Evolutionary conservation across 2,888 invertebrate species (phyloP), one percentile per base, ranked within the genome.

Genomic region (Galerucella nymphaeae): DNA sequence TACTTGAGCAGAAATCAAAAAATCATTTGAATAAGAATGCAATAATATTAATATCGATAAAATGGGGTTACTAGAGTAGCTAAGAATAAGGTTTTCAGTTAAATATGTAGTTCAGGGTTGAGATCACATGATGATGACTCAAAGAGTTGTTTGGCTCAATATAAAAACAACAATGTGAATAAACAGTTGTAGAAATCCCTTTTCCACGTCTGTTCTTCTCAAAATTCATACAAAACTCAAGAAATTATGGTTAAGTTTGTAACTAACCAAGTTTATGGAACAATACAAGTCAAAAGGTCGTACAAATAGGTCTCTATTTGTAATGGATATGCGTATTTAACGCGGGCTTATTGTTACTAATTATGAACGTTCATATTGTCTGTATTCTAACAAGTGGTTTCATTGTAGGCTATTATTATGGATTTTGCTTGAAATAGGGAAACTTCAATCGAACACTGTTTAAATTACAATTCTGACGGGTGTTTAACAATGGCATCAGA

Each of bases 281-380:
- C 50, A 67, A 67, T 58, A 55, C 16, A 59, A 42, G 48, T 18
- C 59, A 23, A 42, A 59, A 67, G 58, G 58, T 67, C 59, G 41
- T 20, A 67, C 45, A 48, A 41, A 59, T 45, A 42, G 67, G 58
- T 58, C 16, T 8, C 16, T 50, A 59, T 67, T 67, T 67, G 59
- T 67, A 67, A 67, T 67, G 20, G 42, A 67, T 67, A 67, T 59
- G 23, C 58, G 18, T 38, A 45, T 14, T 67, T 67, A 38, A 18
- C 45, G 45, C 30, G 13, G 30, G 62, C 68, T 69, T 69, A 61
- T 69, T 61, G 62, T 62, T 59, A 69, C 62, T 69, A 69, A 69
- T 69, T 69, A 69, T 69, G 41, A 20, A 62, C 53, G 68, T 69
- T 69, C 30, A 30, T 69, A 69, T 69, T 62, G 68, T 55, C 41